Evolutionary conservation across 1,140 invertebrate genomes (phyloP).

Genomic region (Chelonus insularis): DNA sequence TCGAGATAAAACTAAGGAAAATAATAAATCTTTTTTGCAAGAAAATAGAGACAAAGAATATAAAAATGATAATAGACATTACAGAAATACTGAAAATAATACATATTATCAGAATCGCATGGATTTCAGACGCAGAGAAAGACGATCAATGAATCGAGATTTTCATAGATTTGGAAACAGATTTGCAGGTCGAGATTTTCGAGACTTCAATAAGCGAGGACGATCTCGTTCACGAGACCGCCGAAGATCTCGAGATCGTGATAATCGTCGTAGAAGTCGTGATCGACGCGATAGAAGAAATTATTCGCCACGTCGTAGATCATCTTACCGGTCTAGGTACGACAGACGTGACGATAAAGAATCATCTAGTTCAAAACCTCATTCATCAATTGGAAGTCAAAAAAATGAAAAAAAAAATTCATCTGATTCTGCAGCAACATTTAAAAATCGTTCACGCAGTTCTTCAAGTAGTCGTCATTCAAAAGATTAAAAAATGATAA

Average conservation of each 20-base stretch:
- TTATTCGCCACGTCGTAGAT: constrained; percentile 41
- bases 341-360: constrained; percentile 36
- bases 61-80: constrained; percentile 16
- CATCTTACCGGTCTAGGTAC: constrained; percentile 35
- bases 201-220: constrained; percentile 34
- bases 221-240: constrained; percentile 5
- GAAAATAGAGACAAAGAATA: not conserved
- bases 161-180: constrained; percentile 35
- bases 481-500: constrained; percentile 36
- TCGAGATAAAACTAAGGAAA: not conserved
- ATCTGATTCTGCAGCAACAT: constrained; percentile 38
- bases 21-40: constrained; percentile 6
- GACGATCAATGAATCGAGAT: constrained; percentile 37
- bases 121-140: constrained; percentile 41
- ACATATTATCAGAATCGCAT: constrained; percentile 15
- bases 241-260: constrained; percentile 36
- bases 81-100: constrained; percentile 14
- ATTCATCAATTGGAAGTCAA: not conserved
- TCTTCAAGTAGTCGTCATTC: constrained; percentile 47
- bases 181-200: constrained; percentile 38
- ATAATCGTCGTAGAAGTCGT: constrained; percentile 40
- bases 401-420: constrained; percentile 31
- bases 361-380: constrained; percentile 27
- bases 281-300: constrained; percentile 43
- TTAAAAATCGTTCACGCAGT: constrained; percentile 49